phyloP scores from a whole-genome alignment of 2,113 vertebrate genomes.

The Coryphaenoides rupestris region DNA sequence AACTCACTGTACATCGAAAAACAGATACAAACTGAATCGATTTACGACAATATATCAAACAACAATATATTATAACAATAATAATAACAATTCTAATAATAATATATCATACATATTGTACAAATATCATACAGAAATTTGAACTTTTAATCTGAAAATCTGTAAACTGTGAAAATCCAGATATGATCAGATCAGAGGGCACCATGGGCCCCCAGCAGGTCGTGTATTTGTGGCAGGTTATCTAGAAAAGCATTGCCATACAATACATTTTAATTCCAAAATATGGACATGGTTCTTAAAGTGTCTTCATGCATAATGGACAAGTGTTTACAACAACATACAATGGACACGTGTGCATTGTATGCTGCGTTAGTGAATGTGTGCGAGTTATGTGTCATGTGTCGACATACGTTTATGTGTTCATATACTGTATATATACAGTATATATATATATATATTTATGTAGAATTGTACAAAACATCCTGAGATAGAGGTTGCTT shows the following conservation, averaged over 20 bases:
- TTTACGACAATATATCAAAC: conserved; percentile 48
- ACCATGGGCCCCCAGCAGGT: neutral
- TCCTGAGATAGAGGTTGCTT: conserved; percentile 7
- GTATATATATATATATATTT: neutral
- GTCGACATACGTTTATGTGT: neutral
- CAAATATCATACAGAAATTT: conserved; percentile 38
- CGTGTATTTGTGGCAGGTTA: neutral
- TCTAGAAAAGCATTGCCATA: neutral
- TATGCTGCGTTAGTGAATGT: neutral
- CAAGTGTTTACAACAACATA: neutral
- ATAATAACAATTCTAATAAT: conserved; percentile 1
- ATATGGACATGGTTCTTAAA: neutral
- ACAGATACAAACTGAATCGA: conserved; percentile 26
- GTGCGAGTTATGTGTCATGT: neutral
- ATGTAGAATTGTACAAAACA: conserved; percentile 11
- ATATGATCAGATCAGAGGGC: conserved; percentile 5
- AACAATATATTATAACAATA: conserved; percentile 16
- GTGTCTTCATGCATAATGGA: neutral
- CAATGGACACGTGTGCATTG: neutral
- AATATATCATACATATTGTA: conserved; percentile 42
- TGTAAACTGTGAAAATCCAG: conserved; percentile 21
- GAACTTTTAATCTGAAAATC: conserved; percentile 13
- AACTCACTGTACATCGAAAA: conserved; percentile 10
- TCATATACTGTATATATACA: neutral
- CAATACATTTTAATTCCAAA: conserved; percentile 1